These are phyloP conservation scores for Ellobius talpinus DNA, from an alignment of 2,113 vertebrate genomes.

Conservation along the genomic window DNA sequence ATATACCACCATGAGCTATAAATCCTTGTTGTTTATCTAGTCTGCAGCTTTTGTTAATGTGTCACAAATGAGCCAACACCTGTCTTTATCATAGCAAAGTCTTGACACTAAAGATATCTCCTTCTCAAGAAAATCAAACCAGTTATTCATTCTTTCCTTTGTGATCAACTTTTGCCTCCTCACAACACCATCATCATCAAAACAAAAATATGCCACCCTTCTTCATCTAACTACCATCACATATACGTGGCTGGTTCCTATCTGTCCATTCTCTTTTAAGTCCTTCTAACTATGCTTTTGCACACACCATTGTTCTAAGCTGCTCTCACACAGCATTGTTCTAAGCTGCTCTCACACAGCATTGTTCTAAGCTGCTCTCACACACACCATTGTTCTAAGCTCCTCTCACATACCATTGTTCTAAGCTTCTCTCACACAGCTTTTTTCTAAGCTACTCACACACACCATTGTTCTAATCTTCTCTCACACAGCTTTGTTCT, in stretches of 20 bases:
- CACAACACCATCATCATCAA: not conserved
- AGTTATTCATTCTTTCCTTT: not conserved
- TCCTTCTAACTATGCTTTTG: not conserved
- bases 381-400: too few relatives aligned
- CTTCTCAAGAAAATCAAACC: not conserved
- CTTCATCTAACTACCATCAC: not conserved
- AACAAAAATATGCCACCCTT: not conserved
- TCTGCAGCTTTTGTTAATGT: not conserved
- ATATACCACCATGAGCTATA: not conserved
- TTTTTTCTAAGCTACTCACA: too few relatives aligned
- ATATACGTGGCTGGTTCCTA: not conserved
- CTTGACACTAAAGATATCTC: not conserved
- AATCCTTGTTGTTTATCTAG: not conserved
- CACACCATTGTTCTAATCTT: too few relatives aligned
- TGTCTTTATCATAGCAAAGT: not conserved
- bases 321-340: not conserved
- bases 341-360: not conserved
- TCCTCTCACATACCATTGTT: too few relatives aligned
- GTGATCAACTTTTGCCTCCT: not conserved
- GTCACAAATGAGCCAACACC: not conserved
- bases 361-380: too few relatives aligned
- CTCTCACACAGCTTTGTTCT: too few relatives aligned
- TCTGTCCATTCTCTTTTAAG: not conserved
- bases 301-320: not conserved
- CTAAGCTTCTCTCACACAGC: too few relatives aligned